These are phyloP conservation scores for Sclerodermus sp. DNA, from an alignment of 2,888 invertebrate species.

Conservation along the genomic window DNA sequence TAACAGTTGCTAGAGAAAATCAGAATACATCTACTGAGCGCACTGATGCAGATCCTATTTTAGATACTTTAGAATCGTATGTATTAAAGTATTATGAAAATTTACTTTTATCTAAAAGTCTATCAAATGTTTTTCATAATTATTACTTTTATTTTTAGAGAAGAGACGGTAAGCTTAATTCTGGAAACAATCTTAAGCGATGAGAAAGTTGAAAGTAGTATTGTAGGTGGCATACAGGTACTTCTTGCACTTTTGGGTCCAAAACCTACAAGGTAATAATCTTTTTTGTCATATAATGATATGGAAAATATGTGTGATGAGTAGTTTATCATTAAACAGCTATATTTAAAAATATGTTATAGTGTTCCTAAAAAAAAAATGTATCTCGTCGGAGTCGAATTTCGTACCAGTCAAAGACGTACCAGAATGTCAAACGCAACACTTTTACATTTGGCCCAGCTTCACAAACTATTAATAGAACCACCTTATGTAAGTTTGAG, in stretches of 20 bases:
- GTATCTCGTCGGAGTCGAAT: not conserved
- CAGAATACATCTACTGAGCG: conserved; percentile 62
- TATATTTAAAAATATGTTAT: too few relatives aligned
- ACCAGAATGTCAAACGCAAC: conserved; percentile 69
- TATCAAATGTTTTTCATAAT: not conserved
- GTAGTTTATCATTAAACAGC: not conserved
- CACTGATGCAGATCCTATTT: conserved; percentile 71
- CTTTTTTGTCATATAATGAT: conserved; percentile 4
- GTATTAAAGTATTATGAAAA: conserved; percentile 36
- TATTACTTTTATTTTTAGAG: conserved; percentile 53
- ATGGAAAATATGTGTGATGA: conserved; percentile 4
- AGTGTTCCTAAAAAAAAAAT: not conserved
- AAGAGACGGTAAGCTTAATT: conserved; percentile 69
- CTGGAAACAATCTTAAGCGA: conserved; percentile 75
- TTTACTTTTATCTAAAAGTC: not conserved
- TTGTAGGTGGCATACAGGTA: conserved; percentile 79
- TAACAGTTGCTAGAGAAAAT: conserved; percentile 68
- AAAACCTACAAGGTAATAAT: conserved; percentile 51
- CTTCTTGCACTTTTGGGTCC: conserved; percentile 72
- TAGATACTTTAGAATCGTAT: conserved; percentile 75
- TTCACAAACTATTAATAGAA: conserved; percentile 69
- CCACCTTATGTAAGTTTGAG: conserved; percentile 68
- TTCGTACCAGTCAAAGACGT: conserved; percentile 49
- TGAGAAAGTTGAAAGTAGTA: conserved; percentile 69
- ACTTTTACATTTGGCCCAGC: conserved; percentile 68